Evolutionary conservation across 1,140 invertebrate species (phyloP).

Genomic region (Lepidurus arcticus): DNA sequence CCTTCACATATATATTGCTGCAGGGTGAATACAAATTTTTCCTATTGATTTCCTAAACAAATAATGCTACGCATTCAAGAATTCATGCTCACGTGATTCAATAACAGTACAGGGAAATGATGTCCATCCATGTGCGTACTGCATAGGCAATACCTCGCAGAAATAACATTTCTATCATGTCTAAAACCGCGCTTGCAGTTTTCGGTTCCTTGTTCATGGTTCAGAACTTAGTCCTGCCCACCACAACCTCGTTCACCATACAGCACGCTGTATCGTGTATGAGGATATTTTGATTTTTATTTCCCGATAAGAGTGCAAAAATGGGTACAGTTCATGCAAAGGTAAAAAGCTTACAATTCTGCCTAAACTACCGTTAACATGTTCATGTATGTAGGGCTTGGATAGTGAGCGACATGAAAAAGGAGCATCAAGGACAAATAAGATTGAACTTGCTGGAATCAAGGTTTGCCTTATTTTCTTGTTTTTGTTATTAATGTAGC

Average conservation of each 20-base stretch:
- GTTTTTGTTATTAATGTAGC: neutral
- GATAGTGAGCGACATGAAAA: conserved; percentile 11
- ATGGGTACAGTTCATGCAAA: conserved; percentile 29
- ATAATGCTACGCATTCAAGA: too few species aligned
- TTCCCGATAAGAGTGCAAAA: neutral
- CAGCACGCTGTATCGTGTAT: neutral
- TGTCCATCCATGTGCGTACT: too few species aligned
- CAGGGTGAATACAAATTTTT: too few species aligned
- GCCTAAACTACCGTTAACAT: neutral
- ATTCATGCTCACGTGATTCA: too few species aligned
- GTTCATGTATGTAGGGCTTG: neutral
- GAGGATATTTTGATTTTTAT: neutral
- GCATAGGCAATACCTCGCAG: too few species aligned
- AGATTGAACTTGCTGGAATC: conserved; percentile 1
- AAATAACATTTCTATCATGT: too few species aligned
- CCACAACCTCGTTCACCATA: neutral
- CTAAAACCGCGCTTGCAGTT: neutral
- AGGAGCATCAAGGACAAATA: conserved; percentile 15
- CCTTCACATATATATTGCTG: too few species aligned
- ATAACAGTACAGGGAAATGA: too few species aligned
- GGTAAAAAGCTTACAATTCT: neutral
- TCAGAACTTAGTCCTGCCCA: neutral
- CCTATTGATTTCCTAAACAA: too few species aligned
- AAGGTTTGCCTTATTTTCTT: neutral
- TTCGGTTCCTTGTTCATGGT: neutral